phyloP scores from a whole-genome alignment of 2,797 vertebrate genomes.

The Catamblyrhynchus diadema region DNA sequence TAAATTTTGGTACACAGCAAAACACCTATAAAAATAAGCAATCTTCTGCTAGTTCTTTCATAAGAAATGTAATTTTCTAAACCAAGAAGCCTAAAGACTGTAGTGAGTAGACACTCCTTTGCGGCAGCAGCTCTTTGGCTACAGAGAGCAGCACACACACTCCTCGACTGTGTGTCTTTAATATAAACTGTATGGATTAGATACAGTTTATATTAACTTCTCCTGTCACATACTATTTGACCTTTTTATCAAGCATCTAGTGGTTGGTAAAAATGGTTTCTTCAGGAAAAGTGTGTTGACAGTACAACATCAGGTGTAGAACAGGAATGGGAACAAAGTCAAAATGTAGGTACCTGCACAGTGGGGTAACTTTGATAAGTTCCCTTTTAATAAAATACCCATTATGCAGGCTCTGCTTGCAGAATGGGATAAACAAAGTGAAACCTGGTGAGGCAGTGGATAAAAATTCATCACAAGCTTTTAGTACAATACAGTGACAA shows the following conservation, averaged over 20 bases:
- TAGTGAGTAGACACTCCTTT: background rate
- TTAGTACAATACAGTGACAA: background rate
- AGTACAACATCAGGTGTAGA: background rate
- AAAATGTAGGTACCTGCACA: background rate
- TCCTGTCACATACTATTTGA: background rate
- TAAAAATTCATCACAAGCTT: background rate
- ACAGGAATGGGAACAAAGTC: background rate
- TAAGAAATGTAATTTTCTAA: background rate
- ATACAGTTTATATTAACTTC: background rate
- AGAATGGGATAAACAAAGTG: background rate
- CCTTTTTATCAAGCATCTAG: background rate
- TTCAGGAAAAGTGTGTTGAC: background rate
- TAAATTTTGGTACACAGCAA: background rate
- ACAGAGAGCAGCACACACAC: fast-evolving
- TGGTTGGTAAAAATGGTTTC: background rate
- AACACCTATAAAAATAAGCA: background rate
- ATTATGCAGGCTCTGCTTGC: background rate
- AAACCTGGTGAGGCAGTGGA: background rate
- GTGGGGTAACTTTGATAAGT: background rate
- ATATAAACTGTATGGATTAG: background rate
- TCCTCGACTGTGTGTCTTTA: background rate
- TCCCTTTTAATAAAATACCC: background rate
- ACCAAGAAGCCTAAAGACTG: background rate
- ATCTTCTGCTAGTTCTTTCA: background rate
- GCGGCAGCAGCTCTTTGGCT: background rate